Conservation (phyloP, 2,113 vertebrate genomes). For the Coreoperca whiteheadi region DNA sequence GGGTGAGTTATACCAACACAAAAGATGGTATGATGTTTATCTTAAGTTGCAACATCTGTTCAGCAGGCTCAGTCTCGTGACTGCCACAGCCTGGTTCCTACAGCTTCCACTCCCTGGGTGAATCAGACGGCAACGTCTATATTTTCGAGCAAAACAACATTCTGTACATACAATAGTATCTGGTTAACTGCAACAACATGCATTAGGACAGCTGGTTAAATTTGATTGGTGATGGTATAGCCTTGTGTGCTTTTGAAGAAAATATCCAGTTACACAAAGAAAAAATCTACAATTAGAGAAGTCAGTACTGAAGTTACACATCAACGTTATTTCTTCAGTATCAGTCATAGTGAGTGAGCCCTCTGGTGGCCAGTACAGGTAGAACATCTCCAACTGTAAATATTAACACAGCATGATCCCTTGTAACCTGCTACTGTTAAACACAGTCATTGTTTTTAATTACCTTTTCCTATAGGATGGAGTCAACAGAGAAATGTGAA, state of each 20-base stretch:
- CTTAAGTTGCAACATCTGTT: too few species aligned
- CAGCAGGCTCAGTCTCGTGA: too few species aligned
- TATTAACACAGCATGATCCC: background rate
- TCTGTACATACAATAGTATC: too few species aligned
- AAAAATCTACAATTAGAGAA: background rate
- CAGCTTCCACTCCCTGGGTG: too few species aligned
- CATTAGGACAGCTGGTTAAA: background rate
- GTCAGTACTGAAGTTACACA: background rate
- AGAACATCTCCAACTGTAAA: background rate
- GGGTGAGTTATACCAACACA: too few species aligned
- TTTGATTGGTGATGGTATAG: background rate
- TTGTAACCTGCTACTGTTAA: background rate
- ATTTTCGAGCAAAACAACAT: too few species aligned
- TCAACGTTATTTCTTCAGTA: background rate
- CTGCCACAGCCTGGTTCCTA: too few species aligned
- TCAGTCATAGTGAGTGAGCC: conserved; percentile 28
- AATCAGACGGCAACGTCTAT: too few species aligned
- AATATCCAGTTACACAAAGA: background rate
- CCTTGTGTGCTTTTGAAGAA: background rate
- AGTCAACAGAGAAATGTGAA: conserved; percentile 95
- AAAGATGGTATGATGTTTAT: too few species aligned
- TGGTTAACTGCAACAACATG: too few species aligned
- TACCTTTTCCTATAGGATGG: conserved; percentile 85
- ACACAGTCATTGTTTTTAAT: background rate
- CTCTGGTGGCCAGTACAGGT: conserved; percentile 58